phyloP scores from a whole-genome alignment of 2,888 invertebrate genomes.

The Acleris sparsana region DNA sequence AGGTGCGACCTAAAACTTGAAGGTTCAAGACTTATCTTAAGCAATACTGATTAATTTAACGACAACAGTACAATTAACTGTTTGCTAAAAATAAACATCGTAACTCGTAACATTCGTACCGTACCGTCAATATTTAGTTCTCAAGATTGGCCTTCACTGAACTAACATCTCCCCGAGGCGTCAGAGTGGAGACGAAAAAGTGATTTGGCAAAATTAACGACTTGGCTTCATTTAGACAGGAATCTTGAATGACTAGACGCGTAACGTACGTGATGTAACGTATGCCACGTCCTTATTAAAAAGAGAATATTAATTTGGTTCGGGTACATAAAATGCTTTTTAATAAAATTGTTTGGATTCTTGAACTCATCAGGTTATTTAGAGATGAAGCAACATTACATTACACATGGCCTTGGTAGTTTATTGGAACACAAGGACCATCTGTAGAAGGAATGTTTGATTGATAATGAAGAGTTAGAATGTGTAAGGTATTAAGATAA shows the following conservation, averaged over 20 bases:
- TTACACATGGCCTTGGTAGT: neutral
- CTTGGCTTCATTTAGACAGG: conserved; percentile 54
- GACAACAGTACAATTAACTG: too few species aligned
- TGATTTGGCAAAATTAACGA: conserved; percentile 68
- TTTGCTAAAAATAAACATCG: too few species aligned
- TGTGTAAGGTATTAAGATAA: too few species aligned
- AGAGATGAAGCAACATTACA: too few species aligned
- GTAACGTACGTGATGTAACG: conserved; percentile 6
- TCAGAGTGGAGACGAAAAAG: conserved; percentile 61
- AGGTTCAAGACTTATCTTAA: too few species aligned
- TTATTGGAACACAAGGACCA: neutral
- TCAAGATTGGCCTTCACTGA: conserved; percentile 28
- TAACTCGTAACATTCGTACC: neutral
- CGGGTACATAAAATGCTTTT: neutral
- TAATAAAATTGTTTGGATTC: neutral
- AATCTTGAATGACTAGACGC: conserved; percentile 50
- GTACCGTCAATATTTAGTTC: conserved; percentile 9
- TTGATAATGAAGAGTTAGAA: too few species aligned
- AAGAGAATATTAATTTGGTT: neutral
- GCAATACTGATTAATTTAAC: too few species aligned
- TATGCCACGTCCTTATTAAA: conserved; percentile 4
- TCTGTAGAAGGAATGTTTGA: too few species aligned
- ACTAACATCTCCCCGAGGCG: conserved; percentile 37
- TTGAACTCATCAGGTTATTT: too few species aligned
- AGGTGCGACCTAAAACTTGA: too few species aligned